Conservation (phyloP, 2,888 invertebrate species). For the Acronicta psi region DNA sequence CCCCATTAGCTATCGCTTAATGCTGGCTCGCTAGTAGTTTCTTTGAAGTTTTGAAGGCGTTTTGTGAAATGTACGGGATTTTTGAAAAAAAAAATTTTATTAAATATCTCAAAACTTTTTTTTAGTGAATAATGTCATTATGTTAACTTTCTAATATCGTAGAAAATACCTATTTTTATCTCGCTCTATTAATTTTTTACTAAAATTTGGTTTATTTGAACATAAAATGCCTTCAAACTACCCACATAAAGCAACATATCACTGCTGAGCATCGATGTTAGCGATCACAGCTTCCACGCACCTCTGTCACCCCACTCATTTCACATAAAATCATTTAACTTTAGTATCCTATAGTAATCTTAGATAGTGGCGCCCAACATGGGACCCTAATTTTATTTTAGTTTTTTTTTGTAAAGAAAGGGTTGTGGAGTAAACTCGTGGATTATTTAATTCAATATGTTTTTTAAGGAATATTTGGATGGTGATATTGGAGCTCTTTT, state of each 20-base stretch:
- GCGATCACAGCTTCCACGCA: slow-evolving; percentile 63
- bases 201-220: neutral
- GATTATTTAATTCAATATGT: slow-evolving; percentile 22
- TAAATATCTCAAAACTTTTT: too few species aligned
- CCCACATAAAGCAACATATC: slow-evolving; percentile 38
- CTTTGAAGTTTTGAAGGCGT: slow-evolving; percentile 32
- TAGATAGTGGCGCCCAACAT: slow-evolving; percentile 40
- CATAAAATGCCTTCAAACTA: slow-evolving; percentile 35
- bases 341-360: slow-evolving; percentile 45
- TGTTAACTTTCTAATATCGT: too few species aligned
- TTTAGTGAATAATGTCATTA: too few species aligned
- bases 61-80: slow-evolving; percentile 17
- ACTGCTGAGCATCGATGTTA: slow-evolving; percentile 58
- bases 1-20: slow-evolving; percentile 50
- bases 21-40: slow-evolving; percentile 51
- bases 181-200: neutral
- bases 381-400: slow-evolving; percentile 27
- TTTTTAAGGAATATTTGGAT: slow-evolving; percentile 36
- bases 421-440: slow-evolving; percentile 86
- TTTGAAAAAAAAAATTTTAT: too few species aligned
- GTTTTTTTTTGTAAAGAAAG: slow-evolving; percentile 67
- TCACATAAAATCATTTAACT: slow-evolving; percentile 44
- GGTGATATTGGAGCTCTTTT: slow-evolving; percentile 65
- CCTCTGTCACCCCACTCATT: slow-evolving; percentile 56
- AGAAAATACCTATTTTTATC: too few species aligned